Base-by-base conservation (phyloP, 2,888 invertebrate species). In the Noctua janthina region DNA sequence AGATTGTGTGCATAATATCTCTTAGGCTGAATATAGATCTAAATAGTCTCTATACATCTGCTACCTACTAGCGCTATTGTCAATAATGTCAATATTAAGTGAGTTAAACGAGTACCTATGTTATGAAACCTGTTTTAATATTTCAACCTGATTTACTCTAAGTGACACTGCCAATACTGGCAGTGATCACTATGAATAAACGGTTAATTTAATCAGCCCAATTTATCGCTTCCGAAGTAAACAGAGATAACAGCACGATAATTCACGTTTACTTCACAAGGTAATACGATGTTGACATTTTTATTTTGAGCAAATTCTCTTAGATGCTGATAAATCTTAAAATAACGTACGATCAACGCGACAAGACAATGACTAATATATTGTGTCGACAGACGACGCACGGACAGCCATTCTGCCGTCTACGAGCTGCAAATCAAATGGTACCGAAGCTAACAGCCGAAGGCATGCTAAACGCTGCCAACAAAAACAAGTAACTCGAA, bases 401-500 rank as follows among this genome's bases (percentile, higher is more conserved):
- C 39, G 56, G 76, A 79, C 79, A 75, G 54, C 70, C 74, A 84
- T 74, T 78, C 73, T 82, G 78, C 69, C 72, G 84, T 74, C 82
- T 89, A 73, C 75, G 59, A 54, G 64, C 71, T 62, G 87, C 87
- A 77, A 83, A 83, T 80, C 81, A 80, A 83, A 87, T 76, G 76
- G 75, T 78, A 78, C 70, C 73, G 76, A 83, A 83, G 85, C 88
- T 90, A 87, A 90, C 91, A 90, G 87, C 89, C 76, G 88, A 87
- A 85, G 78, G 80, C 87, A 85, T 85, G 86, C 89, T 90, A 89
- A 88, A 80, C 86, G 88, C 79, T 92, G 95, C 96, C 96, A 96
- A 96, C 94, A 94, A 95, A 94, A 95, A 96, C 95, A 95, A 90
- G 91, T 91, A 92, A 91, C 91, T 75, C 76, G 93, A 94, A 88